phyloP scores from a whole-genome alignment of 2,888 invertebrate genomes.

The Ectemnius cavifrons region DNA sequence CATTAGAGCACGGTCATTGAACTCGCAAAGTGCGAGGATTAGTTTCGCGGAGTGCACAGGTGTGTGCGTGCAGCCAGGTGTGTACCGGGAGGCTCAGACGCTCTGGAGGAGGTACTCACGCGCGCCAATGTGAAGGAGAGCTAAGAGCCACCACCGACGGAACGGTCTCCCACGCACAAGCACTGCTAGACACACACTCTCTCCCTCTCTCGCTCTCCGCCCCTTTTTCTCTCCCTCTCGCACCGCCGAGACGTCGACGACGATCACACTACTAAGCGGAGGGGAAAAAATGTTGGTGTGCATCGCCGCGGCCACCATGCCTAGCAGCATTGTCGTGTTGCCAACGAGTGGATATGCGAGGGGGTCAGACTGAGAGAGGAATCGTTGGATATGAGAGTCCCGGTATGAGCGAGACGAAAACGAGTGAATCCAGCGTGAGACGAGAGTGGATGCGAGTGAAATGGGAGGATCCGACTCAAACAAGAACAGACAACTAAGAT shows the following conservation, averaged over 20 bases:
- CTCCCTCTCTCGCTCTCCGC: not conserved
- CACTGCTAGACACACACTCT: slow-evolving; percentile 18
- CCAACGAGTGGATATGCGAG: slow-evolving; percentile 9
- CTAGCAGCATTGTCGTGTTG: no score
- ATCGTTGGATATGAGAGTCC: no score
- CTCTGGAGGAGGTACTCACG: slow-evolving; percentile 49
- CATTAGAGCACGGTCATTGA: slow-evolving; percentile 39
- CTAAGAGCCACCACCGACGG: slow-evolving; percentile 44
- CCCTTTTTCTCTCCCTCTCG: slow-evolving; percentile 3
- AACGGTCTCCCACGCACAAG: slow-evolving; percentile 32
- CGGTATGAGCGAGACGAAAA: no score
- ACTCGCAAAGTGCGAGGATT: slow-evolving; percentile 32
- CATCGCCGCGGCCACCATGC: not conserved
- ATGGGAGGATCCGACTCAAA: no score
- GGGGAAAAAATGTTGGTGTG: slow-evolving; percentile 7
- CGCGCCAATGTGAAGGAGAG: slow-evolving; percentile 32
- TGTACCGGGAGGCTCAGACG: slow-evolving; percentile 50
- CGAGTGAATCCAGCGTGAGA: no score
- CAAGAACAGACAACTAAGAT: no score
- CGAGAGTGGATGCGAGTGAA: no score
- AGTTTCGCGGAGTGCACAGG: slow-evolving; percentile 35
- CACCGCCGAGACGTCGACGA: slow-evolving; percentile 1
- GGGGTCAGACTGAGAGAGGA: no score
- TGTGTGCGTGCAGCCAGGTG: slow-evolving; percentile 28
- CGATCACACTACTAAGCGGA: not conserved